These are phyloP conservation scores for Halcyon chelicuti DNA, from an alignment of 2,797 vertebrate species.

Conservation along the genomic window DNA sequence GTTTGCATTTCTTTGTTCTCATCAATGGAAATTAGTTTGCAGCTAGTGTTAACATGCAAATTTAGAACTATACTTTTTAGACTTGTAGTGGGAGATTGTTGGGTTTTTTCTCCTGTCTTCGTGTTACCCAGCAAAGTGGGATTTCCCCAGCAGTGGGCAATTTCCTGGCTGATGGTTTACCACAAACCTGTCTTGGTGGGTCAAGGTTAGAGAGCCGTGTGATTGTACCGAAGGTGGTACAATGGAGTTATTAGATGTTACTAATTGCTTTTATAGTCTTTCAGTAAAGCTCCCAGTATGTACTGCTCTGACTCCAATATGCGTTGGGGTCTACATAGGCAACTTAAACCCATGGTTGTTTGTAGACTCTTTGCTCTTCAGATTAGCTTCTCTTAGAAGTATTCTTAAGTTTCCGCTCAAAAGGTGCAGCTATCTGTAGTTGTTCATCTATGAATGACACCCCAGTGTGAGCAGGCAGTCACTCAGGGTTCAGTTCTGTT, in stretches of 20 bases:
- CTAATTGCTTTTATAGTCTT: neutral
- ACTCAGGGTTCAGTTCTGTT: neutral
- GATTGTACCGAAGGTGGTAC: neutral
- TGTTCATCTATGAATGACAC: neutral
- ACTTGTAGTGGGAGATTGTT: neutral
- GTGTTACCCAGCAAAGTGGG: neutral
- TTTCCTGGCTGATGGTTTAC: neutral
- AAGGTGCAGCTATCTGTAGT: neutral
- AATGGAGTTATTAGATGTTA: neutral
- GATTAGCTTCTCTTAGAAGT: neutral
- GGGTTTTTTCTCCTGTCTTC: neutral
- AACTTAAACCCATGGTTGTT: neutral
- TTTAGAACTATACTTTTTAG: neutral
- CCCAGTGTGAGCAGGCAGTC: neutral
- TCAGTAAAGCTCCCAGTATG: neutral
- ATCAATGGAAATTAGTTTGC: neutral
- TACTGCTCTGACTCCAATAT: neutral
- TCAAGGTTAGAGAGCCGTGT: neutral
- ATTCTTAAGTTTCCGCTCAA: neutral
- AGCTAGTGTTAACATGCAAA: neutral
- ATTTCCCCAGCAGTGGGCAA: neutral
- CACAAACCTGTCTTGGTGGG: neutral
- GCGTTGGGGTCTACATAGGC: neutral
- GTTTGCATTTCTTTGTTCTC: neutral
- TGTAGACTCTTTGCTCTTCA: neutral